Percentiles rank a stretch among this genome's conserved stretches.
These are phyloP conservation scores for Drosophila nigrodunni DNA, from an alignment of 1,140 invertebrate genomes.

Conservation along the genomic window DNA sequence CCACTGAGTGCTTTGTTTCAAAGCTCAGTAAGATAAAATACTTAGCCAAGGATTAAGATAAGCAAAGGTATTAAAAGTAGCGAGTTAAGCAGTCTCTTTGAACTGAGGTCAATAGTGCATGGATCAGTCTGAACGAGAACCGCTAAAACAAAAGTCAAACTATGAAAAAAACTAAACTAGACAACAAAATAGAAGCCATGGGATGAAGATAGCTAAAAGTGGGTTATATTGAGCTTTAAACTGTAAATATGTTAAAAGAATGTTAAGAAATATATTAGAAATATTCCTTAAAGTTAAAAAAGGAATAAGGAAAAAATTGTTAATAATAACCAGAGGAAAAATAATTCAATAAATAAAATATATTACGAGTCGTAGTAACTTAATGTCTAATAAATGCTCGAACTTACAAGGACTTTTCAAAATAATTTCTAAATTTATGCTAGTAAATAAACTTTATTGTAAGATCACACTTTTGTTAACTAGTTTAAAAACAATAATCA, in stretches of 20 bases:
- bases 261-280: too few species aligned
- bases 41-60: conserved; percentile 19
- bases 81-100: background rate
- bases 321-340: too few species aligned
- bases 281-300: too few species aligned
- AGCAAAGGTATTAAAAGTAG: background rate
- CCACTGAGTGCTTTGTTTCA: background rate
- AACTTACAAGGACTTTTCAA: too few species aligned
- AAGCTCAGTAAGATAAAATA: background rate
- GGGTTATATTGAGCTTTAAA: background rate
- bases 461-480: conserved; percentile 7
- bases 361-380: too few species aligned
- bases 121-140: conserved; percentile 8
- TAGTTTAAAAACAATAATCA: conserved; percentile 54
- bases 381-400: too few species aligned
- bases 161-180: background rate
- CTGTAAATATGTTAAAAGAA: too few species aligned
- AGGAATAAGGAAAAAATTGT: too few species aligned
- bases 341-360: too few species aligned
- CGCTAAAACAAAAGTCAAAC: background rate
- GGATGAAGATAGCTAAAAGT: background rate
- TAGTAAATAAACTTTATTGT: too few species aligned
- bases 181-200: background rate
- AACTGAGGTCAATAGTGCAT: conserved; percentile 14
- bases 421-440: too few species aligned